Evolutionary conservation across 2,888 invertebrate species (phyloP).

Genomic region (Microctonus brassicae): DNA sequence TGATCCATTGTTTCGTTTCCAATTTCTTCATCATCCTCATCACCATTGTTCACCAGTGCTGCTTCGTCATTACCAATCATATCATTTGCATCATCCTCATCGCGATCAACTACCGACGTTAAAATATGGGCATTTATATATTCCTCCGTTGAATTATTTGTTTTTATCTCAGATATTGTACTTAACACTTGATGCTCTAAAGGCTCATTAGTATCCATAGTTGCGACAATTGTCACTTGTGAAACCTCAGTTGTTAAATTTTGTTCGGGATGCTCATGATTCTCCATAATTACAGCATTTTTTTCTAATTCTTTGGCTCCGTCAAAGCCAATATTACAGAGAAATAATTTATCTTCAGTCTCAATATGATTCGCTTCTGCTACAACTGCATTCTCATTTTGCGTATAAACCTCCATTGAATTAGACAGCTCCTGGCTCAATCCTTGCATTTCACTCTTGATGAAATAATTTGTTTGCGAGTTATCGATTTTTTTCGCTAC

Average conservation of each 20-base stretch:
- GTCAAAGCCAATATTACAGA: slow-evolving; percentile 51
- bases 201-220: slow-evolving; percentile 29
- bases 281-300: slow-evolving; percentile 26
- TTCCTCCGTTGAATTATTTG: slow-evolving; percentile 36
- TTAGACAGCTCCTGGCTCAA: slow-evolving; percentile 47
- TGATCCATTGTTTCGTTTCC: slow-evolving; percentile 17
- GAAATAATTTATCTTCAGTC: slow-evolving; percentile 51
- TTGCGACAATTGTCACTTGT: slow-evolving; percentile 43
- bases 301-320: slow-evolving; percentile 45
- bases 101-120: slow-evolving; percentile 1
- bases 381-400: slow-evolving; percentile 31
- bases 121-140: slow-evolving; percentile 43
- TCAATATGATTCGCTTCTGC: slow-evolving; percentile 33
- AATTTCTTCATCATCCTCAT: slow-evolving; percentile 34
- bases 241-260: slow-evolving; percentile 29
- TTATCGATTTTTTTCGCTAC: slow-evolving; percentile 53
- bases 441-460: slow-evolving; percentile 59
- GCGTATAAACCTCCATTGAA: slow-evolving; percentile 53
- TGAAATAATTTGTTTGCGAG: slow-evolving; percentile 56
- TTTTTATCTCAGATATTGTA: slow-evolving; percentile 34
- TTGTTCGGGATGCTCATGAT: slow-evolving; percentile 34
- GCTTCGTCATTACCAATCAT: neutral
- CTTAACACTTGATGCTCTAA: slow-evolving; percentile 23
- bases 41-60: neutral
- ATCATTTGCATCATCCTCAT: slow-evolving; percentile 26